phyloP scores from a whole-genome alignment of 2,113 vertebrate genomes.

The Cryptoleucopteryx plumbea region DNA sequence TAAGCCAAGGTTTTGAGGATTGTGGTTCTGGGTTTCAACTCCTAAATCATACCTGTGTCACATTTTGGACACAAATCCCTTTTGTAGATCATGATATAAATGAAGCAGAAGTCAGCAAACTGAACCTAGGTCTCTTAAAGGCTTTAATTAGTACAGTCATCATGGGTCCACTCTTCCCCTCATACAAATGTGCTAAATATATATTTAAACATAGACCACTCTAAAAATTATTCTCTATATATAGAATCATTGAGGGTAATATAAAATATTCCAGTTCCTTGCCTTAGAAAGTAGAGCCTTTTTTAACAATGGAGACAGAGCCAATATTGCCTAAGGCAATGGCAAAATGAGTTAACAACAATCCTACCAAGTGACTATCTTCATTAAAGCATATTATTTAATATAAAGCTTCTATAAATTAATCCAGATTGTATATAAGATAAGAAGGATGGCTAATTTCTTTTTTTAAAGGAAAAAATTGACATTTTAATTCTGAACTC shows the following conservation, averaged over 20 bases:
- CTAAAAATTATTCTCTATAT: neutral
- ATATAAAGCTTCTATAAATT: neutral
- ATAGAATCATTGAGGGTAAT: neutral
- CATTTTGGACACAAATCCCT: neutral
- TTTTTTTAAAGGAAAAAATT: neutral
- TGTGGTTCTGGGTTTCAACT: neutral
- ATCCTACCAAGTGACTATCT: neutral
- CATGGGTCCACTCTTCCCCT: neutral
- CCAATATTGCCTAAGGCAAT: neutral
- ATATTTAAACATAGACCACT: neutral
- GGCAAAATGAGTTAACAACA: neutral
- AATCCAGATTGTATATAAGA: neutral
- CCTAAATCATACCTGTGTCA: neutral
- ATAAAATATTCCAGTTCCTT: neutral
- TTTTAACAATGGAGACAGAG: neutral
- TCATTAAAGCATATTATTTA: neutral
- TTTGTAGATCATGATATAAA: neutral
- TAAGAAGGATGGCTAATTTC: neutral
- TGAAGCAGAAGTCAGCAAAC: neutral
- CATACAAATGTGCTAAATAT: neutral
- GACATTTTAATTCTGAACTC: conserved; percentile 3
- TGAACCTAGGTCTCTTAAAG: neutral
- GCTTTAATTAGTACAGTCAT: neutral
- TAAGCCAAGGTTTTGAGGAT: neutral
- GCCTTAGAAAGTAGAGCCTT: neutral